Base-by-base conservation (phyloP, 2,113 vertebrate species). In the Neodontobutis hainanensis region DNA sequence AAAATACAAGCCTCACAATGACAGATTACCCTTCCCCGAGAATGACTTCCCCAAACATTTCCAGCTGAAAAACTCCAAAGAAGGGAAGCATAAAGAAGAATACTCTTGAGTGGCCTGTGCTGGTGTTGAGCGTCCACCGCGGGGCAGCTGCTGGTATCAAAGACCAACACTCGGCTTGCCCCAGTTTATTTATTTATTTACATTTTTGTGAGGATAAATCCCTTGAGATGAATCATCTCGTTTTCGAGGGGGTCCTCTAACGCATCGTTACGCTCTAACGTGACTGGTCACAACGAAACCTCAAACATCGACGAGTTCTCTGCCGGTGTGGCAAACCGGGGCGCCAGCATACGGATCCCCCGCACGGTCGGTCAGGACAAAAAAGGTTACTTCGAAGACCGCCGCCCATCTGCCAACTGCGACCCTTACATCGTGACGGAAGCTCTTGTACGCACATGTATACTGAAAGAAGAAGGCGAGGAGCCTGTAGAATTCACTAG, bases 361-460 rank as follows among this genome's bases (percentile, higher is more conserved):
- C 91, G 94, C 50, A 66, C 83, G 0, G 95, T 97, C 3, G 96
- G 94, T 69, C 94, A 96, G 2, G 95, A 96, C 50, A 94, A 93
- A 88, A 95, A 90, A 85, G 97, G 96, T 57, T 99, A 98, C 91
- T 96, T 99, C 0, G 96, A 98, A 89, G 97, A 98, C 87, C 95
- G 96, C 38, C 94, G 96, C 36, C 96, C 97, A 0, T 96, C 96
- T 0, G 96, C 96, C 85, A 99, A 98, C 87, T 99, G 96, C 0
- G 94, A 98, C 75, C 96, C 96, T 0, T 98, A 94, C 0, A 89
- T 91, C 0, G 95, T 99, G 83, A 97, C 95, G 0, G 96, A 98
- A 82, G 95, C 95, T 0, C 79, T 99, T 3, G 87, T 98, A 45
- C 95, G 96, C 80, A 98, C 96, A 0, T 97, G 95, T 87, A 86